Conservation (phyloP, 1,140 invertebrate species). For the Conus ventricosus region DNA sequence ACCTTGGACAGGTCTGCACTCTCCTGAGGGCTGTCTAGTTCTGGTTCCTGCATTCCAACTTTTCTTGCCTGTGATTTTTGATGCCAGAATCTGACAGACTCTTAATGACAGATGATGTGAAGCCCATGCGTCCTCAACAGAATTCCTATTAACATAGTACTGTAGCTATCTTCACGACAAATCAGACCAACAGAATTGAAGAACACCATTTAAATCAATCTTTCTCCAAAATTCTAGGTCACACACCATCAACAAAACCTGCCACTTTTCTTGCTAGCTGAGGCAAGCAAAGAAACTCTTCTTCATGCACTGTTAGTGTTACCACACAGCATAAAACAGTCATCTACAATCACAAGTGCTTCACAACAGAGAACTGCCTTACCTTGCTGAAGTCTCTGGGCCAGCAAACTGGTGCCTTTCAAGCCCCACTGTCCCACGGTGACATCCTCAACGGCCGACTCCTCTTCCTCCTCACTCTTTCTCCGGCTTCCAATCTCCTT, state of each 20-base stretch:
- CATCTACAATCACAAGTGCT: background rate
- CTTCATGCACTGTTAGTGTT: background rate
- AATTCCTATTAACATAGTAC: too few species aligned
- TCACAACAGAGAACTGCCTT: background rate
- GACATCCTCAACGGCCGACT: background rate
- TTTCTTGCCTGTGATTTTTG: too few species aligned
- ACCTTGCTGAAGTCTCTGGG: constrained; percentile 31
- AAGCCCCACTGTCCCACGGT: background rate
- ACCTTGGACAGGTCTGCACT: too few species aligned
- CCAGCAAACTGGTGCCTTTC: constrained; percentile 26
- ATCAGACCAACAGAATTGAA: too few species aligned
- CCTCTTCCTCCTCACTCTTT: background rate
- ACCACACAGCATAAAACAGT: too few species aligned
- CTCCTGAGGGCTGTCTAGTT: too few species aligned
- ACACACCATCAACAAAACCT: background rate
- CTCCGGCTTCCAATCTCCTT: constrained; percentile 2
- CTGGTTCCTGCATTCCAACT: too few species aligned
- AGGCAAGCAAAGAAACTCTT: background rate
- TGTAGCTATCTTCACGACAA: too few species aligned
- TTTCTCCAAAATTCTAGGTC: background rate
- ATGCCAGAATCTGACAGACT: too few species aligned
- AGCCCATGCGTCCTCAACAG: too few species aligned
- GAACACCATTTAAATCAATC: too few species aligned
- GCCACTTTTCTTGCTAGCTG: background rate
- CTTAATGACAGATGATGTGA: too few species aligned